Percentiles rank a stretch among this genome's conserved stretches.
Evolutionary conservation across 2,888 invertebrate genomes (phyloP).

Genomic region (Polylopha cassiicola): DNA sequence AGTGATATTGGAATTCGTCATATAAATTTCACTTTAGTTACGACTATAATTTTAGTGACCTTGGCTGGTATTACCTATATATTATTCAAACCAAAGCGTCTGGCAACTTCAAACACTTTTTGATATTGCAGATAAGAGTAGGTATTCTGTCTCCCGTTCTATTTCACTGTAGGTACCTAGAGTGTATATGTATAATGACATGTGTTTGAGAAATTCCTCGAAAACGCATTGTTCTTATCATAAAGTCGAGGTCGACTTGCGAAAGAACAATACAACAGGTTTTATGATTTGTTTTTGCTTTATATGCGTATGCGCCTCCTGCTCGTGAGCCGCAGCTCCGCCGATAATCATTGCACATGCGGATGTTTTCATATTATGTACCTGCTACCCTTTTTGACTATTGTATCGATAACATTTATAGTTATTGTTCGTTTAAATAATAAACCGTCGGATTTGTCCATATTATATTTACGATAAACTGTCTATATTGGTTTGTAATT

Average conservation of each 20-base stretch:
- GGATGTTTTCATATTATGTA: conserved; percentile 47
- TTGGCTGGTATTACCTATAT: no score
- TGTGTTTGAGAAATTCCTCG: conserved; percentile 55
- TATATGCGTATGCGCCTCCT: conserved; percentile 39
- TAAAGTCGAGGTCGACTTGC: conserved; percentile 47
- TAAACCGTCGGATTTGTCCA: conserved; percentile 9
- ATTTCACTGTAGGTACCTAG: conserved; percentile 37
- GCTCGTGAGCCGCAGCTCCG: conserved; percentile 33
- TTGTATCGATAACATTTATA: conserved; percentile 17
- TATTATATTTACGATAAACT: conserved; percentile 6
- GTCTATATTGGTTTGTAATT: neutral
- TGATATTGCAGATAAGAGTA: no score
- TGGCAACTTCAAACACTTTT: no score
- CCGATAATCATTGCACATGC: conserved; percentile 39
- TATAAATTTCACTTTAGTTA: no score
- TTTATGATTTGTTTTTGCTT: conserved; percentile 66
- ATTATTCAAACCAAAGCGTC: no score
- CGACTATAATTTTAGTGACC: no score
- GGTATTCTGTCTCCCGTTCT: no score
- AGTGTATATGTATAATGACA: conserved; percentile 40
- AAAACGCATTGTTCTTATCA: conserved; percentile 59
- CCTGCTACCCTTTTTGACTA: conserved; percentile 16
- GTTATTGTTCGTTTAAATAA: conserved; percentile 5
- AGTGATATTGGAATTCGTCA: no score
- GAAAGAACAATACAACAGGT: conserved; percentile 71